Base-by-base conservation (phyloP, 2,113 vertebrate genomes). In the Dascyllus trimaculatus region DNA sequence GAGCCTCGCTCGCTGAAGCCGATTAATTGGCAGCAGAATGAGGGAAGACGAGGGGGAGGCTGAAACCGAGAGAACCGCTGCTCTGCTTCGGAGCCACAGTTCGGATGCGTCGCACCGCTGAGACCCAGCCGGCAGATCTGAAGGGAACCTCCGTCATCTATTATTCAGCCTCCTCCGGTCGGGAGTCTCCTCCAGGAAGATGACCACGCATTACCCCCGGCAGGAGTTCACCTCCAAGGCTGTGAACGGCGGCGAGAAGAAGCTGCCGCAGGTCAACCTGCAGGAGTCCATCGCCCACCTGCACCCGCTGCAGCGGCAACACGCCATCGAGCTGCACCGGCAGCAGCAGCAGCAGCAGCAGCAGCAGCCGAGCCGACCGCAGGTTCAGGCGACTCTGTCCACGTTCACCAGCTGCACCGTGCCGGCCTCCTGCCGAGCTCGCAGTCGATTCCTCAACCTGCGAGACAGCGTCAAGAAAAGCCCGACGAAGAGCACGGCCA, bases 381-480 rank as follows among this genome's bases (percentile, higher is more conserved):
- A 57, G 38, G 65, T 68, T 3, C 88, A 70, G 45, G n/a, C 81
- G 0, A 80, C 90, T 0, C 45, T 84, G 72, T 0, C 68, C 2
- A 73, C 88, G 1, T 94, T 93, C 51, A 90, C 88, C 1, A 84
- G 94, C 21, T 94, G 93, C 88, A 91, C 94, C 0, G 84, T 95
- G 66, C 95, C 95, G 0, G 79, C 92, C 1, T 94, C 91, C 40
- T 94, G 89, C 75, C 91, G 94, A 11, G 92, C 93, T 26, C 96
- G 94, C 29, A 93, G 94, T 43, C 91, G 94, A 11, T 97, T 97
- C 80, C 91, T 94, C 43, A 96, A 95, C 84, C 94, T 97, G 19
- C 89, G 96, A 0, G 96, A 97, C 87, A 97, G 96, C 32, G 96
- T 97, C 1, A 97, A 94, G 93, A 97, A 95, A 78, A 96, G 95